These are phyloP conservation scores for Oreocharis arfaki DNA, from an alignment of 2,113 vertebrate species.

Conservation along the genomic window DNA sequence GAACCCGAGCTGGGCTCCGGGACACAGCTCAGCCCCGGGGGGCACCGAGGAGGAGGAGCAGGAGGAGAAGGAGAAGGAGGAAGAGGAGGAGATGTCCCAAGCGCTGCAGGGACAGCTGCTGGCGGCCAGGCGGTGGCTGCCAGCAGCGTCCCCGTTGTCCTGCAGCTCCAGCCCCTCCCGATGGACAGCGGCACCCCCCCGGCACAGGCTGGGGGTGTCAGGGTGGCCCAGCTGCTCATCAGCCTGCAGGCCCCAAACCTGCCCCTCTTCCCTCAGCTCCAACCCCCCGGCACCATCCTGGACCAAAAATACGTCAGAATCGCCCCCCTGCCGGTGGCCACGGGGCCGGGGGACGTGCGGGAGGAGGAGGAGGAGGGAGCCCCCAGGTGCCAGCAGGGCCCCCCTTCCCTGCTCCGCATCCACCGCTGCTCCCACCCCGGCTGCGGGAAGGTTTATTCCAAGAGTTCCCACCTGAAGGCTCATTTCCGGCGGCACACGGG, in stretches of 20 bases:
- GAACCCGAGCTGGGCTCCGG: neutral
- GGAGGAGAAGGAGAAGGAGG: neutral
- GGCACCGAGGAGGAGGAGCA: neutral
- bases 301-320: conserved; percentile 86
- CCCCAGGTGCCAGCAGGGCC: conserved; percentile 48
- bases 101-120: neutral
- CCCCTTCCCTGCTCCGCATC: conserved; percentile 58
- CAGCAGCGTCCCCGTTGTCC: conserved; percentile 68
- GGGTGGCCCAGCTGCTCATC: conserved; percentile 79
- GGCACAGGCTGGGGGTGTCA: conserved; percentile 23
- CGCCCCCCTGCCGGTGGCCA: conserved; percentile 76
- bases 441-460: conserved; percentile 87
- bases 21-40: neutral
- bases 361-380: conserved; percentile 61
- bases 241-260: conserved; percentile 77
- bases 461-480: conserved; percentile 88
- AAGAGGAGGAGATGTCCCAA: neutral
- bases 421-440: conserved; percentile 85
- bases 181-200: neutral
- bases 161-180: conserved; percentile 80
- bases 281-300: neutral
- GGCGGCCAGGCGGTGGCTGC: neutral
- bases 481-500: conserved; percentile 79
- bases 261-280: conserved; percentile 61
- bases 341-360: conserved; percentile 4